Evolutionary conservation across 2,888 invertebrate species (phyloP).

Genomic region (Merodon equestris): DNA sequence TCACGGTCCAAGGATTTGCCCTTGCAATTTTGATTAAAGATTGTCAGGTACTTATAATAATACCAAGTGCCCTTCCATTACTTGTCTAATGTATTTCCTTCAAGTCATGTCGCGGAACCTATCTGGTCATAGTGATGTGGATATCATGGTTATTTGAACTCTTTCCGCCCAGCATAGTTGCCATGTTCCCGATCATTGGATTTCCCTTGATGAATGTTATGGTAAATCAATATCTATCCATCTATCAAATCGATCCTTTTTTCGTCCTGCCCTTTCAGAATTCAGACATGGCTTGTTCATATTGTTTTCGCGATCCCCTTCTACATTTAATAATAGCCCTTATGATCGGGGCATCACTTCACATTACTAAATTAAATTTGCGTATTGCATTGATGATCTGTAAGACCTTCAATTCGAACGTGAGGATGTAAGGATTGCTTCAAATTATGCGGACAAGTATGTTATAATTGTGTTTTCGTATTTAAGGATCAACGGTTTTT

Average conservation of each 20-base stretch:
- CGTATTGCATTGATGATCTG: too few relatives aligned
- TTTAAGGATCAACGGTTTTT: too few relatives aligned
- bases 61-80: too few relatives aligned
- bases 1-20: not conserved
- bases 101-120: slow-evolving; percentile 18
- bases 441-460: too few relatives aligned
- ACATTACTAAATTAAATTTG: not conserved
- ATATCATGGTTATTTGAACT: slow-evolving; percentile 19
- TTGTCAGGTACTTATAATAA: slow-evolving; percentile 1
- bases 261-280: too few relatives aligned
- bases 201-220: slow-evolving; percentile 45
- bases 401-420: too few relatives aligned
- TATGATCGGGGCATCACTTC: not conserved
- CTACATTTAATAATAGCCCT: not conserved
- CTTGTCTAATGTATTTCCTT: not conserved
- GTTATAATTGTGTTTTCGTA: too few relatives aligned
- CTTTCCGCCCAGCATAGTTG: slow-evolving; percentile 18
- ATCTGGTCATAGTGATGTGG: slow-evolving; percentile 25
- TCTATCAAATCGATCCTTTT: too few relatives aligned
- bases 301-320: too few relatives aligned
- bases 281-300: too few relatives aligned
- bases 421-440: too few relatives aligned
- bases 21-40: slow-evolving; percentile 28
- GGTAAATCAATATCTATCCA: not conserved
- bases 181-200: slow-evolving; percentile 35